These are phyloP conservation scores for Thymelicus acteon DNA, from an alignment of 2,888 invertebrate species.

Conservation along the genomic window DNA sequence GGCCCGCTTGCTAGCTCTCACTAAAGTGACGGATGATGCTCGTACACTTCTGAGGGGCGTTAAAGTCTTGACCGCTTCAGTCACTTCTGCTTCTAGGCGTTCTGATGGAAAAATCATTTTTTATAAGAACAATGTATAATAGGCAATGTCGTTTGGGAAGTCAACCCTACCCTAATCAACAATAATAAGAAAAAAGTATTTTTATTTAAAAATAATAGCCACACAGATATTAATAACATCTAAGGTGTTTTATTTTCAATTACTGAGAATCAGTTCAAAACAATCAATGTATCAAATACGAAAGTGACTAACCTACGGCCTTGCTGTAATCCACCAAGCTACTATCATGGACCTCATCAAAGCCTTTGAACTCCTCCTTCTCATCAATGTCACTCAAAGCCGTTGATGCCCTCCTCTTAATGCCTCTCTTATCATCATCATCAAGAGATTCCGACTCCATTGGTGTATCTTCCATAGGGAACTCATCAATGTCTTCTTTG, in stretches of 20 bases:
- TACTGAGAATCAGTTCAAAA: neutral
- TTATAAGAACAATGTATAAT: no score
- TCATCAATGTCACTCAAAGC: slow-evolving; percentile 66
- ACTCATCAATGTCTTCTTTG: neutral
- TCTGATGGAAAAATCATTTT: slow-evolving; percentile 51
- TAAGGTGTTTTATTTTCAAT: no score
- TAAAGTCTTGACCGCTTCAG: slow-evolving; percentile 59
- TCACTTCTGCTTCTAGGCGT: slow-evolving; percentile 72
- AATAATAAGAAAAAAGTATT: no score
- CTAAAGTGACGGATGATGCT: slow-evolving; percentile 56
- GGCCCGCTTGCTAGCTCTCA: slow-evolving; percentile 61
- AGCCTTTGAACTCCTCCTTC: slow-evolving; percentile 70
- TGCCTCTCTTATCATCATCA: slow-evolving; percentile 54
- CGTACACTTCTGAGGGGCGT: slow-evolving; percentile 65
- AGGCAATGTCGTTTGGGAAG: no score
- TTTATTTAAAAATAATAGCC: no score
- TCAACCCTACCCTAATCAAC: no score
- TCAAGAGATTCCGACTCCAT: slow-evolving; percentile 6
- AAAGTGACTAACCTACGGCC: slow-evolving; percentile 61
- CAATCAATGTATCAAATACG: slow-evolving; percentile 19
- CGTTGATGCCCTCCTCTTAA: slow-evolving; percentile 70
- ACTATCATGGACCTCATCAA: slow-evolving; percentile 56
- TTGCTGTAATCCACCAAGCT: slow-evolving; percentile 58
- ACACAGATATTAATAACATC: no score
- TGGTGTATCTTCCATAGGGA: neutral